Base-by-base conservation (phyloP, 2,888 invertebrate genomes). In the Agonopterix heracliana region DNA sequence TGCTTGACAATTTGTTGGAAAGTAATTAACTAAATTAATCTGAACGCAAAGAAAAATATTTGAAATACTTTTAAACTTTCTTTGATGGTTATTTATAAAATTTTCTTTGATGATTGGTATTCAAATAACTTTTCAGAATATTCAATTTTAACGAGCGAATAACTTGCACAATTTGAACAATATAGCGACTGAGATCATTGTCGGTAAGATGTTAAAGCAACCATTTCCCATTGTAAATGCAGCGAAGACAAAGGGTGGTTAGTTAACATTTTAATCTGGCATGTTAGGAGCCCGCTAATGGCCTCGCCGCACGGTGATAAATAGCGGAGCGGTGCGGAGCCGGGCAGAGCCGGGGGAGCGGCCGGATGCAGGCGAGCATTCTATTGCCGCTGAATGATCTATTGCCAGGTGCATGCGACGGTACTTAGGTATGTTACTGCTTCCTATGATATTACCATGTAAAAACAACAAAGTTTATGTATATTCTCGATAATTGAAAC, bases 251-350 rank as follows among this genome's bases (percentile, higher is more conserved):
- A 71, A 71, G 71, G 67, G 69, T 65, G 71, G 73, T 72, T 74
- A 68, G 75, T 76, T 78, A 76, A 78, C 78, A 78, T 79, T 79
- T 79, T 79, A 79, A 79, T 81, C 72, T 66, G 72, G 59, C 66
- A 66, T 69, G 69, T 72, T 63, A 61, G 65, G 59, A 63, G 63
- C 60, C 56, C 64, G 60, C 68, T 78, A 77, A 78, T 74, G 73
- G 75, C 68, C 63, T 56, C 59, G 57, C 65, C 65, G 61, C 63
- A 56, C 57, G 46, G 67, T 74, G 73, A 77, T 74, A 71, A 69
- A 76, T 69, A 51, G 64, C 62, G 48, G 54, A 51, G 49, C 52
- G 47, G 50, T 54, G 46, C 42, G 43, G 11, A 44, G 47, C 43
- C 17, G 45, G 34, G 12, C 46, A 42, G 34, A 13, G 42, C 41